A percentile compares a stretch with the other conserved stretches of the same genome.
Conservation (phyloP, 2,888 invertebrate species). For the Drosophila formosana region DNA sequence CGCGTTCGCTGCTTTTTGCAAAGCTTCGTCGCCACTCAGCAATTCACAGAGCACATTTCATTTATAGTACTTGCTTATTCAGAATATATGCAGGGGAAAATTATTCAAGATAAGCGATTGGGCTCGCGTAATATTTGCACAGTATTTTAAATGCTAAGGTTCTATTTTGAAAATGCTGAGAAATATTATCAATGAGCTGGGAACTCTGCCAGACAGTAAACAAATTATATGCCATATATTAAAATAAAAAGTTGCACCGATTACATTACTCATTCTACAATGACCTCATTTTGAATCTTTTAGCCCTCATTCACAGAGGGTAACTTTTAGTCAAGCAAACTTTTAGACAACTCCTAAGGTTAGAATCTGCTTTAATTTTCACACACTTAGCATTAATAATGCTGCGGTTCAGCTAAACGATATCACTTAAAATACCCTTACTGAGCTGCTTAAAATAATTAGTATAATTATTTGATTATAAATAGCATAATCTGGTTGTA, state of each 20-base stretch:
- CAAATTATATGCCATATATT: slow-evolving; percentile 7
- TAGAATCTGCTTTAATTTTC: slow-evolving; percentile 2
- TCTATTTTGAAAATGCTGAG: not conserved
- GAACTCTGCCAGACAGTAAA: slow-evolving; percentile 3
- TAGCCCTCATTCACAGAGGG: not conserved
- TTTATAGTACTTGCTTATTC: not conserved
- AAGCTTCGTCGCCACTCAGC: slow-evolving; percentile 52
- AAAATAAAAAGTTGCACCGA: not conserved
- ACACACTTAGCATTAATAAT: not conserved
- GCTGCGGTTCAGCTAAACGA: not conserved
- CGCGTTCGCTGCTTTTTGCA: slow-evolving; percentile 41
- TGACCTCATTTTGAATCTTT: not conserved
- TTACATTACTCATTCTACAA: not conserved
- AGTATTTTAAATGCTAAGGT: not conserved
- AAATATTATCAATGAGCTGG: not conserved
- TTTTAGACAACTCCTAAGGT: not conserved
- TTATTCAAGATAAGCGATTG: slow-evolving; percentile 27
- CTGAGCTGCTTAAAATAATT: not conserved
- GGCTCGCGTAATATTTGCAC: slow-evolving; percentile 5
- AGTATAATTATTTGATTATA: not conserved
- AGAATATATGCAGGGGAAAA: not conserved
- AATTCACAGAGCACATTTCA: slow-evolving; percentile 26
- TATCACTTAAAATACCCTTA: not conserved
- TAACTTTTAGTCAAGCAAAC: not conserved
- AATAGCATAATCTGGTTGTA: not conserved